phyloP scores from a whole-genome alignment of 1,140 invertebrate genomes.

The Drosophila repleta region DNA sequence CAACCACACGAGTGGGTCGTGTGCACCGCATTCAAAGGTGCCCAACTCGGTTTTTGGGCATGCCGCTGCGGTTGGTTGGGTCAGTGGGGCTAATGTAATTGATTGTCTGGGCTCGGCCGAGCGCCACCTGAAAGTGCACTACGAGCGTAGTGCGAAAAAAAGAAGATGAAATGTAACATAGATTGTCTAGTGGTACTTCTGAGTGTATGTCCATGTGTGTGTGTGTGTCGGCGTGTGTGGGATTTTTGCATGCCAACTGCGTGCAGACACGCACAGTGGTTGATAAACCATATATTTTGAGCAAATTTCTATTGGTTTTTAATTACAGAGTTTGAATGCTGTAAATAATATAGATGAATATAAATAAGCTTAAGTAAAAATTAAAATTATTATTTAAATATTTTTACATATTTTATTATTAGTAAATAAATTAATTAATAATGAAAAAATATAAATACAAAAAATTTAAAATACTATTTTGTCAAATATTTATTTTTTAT shows the following conservation, averaged over 20 bases:
- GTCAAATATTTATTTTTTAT: too few species aligned
- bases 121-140: conserved; percentile 36
- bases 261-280: conserved; percentile 11
- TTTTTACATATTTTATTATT: too few species aligned
- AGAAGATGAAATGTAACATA: conserved; percentile 4
- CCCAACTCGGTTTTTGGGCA: conserved; percentile 17
- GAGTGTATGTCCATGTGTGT: not conserved
- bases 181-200: conserved; percentile 34
- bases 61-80: conserved; percentile 26
- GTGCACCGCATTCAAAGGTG: conserved; percentile 31
- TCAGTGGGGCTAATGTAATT: conserved; percentile 64
- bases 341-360: too few species aligned
- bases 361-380: too few species aligned
- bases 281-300: not conserved
- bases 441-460: too few species aligned
- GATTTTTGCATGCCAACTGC: conserved; percentile 52
- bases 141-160: conserved; percentile 35
- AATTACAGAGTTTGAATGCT: too few species aligned
- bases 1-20: conserved; percentile 26
- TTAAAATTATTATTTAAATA: too few species aligned
- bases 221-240: not conserved
- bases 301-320: too few species aligned
- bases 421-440: too few species aligned
- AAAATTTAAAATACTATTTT: too few species aligned
- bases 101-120: conserved; percentile 58